These are phyloP conservation scores for Lasioglossum oenotherae DNA, from an alignment of 2,888 invertebrate genomes.

Conservation along the genomic window DNA sequence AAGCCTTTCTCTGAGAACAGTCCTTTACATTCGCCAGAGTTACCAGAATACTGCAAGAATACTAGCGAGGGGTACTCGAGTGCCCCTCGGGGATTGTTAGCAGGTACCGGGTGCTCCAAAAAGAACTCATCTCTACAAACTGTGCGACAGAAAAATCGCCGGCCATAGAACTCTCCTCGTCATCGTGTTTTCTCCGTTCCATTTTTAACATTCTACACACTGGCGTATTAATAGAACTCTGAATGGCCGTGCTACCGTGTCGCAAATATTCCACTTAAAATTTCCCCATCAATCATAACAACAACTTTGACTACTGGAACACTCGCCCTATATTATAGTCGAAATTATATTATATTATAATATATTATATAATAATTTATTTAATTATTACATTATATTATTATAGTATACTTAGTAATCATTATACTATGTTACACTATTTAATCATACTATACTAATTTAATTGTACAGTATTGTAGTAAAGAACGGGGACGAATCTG, in stretches of 20 bases:
- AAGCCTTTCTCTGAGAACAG: background rate
- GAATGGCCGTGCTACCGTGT: background rate
- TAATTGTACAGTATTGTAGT: too few relatives aligned
- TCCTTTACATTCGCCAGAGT: slow-evolving; percentile 9
- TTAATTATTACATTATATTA: too few relatives aligned
- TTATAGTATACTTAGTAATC: too few relatives aligned
- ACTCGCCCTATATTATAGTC: too few relatives aligned
- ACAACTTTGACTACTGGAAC: too few relatives aligned
- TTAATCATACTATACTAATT: too few relatives aligned
- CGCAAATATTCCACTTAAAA: background rate
- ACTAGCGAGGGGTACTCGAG: slow-evolving; percentile 10
- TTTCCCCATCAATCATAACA: too few relatives aligned
- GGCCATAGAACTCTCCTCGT: background rate
- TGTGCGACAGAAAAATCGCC: background rate
- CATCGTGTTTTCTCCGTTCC: background rate
- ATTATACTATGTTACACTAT: too few relatives aligned
- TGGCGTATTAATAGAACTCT: background rate
- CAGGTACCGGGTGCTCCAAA: slow-evolving; percentile 13
- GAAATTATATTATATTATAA: too few relatives aligned
- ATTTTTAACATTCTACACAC: slow-evolving; percentile 2
- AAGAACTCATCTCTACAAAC: background rate
- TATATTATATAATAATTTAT: too few relatives aligned
- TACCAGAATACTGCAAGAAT: slow-evolving; percentile 8
- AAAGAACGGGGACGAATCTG: too few relatives aligned
- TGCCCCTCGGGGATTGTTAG: slow-evolving; percentile 13